Evolutionary conservation across 2,113 vertebrate genomes (phyloP).

Genomic region (Xenopus borealis): DNA sequence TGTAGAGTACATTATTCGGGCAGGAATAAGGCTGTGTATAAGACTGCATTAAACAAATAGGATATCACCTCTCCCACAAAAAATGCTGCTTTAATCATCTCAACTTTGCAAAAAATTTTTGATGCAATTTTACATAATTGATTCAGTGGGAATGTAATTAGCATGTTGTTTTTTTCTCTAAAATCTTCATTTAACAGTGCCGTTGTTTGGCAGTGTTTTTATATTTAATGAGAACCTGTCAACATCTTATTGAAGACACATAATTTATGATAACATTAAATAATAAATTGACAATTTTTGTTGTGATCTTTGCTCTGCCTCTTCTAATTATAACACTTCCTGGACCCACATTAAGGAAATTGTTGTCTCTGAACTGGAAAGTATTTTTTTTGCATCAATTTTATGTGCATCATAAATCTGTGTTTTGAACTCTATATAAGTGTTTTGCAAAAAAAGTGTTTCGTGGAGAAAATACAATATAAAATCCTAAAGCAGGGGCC

Average conservation of each 20-base stretch:
- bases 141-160: constrained; percentile 33
- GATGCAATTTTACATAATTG: constrained; percentile 27
- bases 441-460: constrained; percentile 32
- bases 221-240: constrained; percentile 43
- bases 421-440: constrained; percentile 20
- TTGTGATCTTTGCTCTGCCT: constrained; percentile 39
- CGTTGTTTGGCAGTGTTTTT: constrained; percentile 35
- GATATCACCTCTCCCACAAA: too few relatives aligned
- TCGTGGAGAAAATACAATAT: constrained; percentile 3
- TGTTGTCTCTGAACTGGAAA: constrained; percentile 18
- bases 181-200: constrained; percentile 7
- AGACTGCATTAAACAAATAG: too few relatives aligned
- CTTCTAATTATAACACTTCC: constrained; percentile 41
- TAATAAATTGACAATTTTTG: constrained; percentile 38
- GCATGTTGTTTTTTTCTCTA: constrained; percentile 14
- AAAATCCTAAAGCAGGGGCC: constrained; percentile 21
- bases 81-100: not conserved
- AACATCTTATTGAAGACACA: constrained; percentile 35
- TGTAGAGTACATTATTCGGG: too few relatives aligned
- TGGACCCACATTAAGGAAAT: constrained; percentile 34
- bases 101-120: not conserved
- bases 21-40: too few relatives aligned
- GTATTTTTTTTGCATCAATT: constrained; percentile 21
- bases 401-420: constrained; percentile 24
- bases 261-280: constrained; percentile 46